Base-by-base conservation (phyloP, 2,888 invertebrate species). In the Perizoma flavofasciatum region DNA sequence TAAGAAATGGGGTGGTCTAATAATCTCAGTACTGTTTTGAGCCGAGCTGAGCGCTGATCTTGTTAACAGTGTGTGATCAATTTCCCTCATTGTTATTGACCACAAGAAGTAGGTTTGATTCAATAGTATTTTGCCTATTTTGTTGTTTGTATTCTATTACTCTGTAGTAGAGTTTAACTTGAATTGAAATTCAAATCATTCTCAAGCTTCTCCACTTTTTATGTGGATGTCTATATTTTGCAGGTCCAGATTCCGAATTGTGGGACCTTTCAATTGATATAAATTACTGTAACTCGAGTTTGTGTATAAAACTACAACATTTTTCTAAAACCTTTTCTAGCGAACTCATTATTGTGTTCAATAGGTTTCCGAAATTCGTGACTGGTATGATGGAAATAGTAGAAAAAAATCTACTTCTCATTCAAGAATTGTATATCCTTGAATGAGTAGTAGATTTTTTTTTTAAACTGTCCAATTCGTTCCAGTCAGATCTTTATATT, bases 1-100 rank as follows among this genome's bases (percentile, higher is more conserved):
- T 55, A 61, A 41, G 62, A 62, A 62, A 59, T 40, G 62, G 50
- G 45, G 10, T 52, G 9, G 46, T 49, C 1, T 33, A 45, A 11
- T 11, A 44, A 49, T 45, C 53, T 47, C 59, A 44, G 47, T 5
- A 7, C 22, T 22, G 22, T 22, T 32, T 32, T 6, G 22, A 22
- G 22, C 1, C 3, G 22, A 22, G 22, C 50, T n/a, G 35, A 43
- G 44, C 35, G 46, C 41, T 35, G 43, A 10, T 45, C 35, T 41
- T 33, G 40, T 40, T 50, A n/a, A 41, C 40, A 35, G 37, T 10
- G 32, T 49, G 55, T 40, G 39, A 39, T 33, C 37, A 50, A 40
- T 39, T 43, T 55, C 39, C 37, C 37, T 32, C 6, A 37, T 37
- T 22, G 22, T 22, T 22, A 22, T 22, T 22, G 6, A 37, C 37